Conservation (phyloP, 2,113 vertebrate genomes). For the Pontoporia blainvillei region DNA sequence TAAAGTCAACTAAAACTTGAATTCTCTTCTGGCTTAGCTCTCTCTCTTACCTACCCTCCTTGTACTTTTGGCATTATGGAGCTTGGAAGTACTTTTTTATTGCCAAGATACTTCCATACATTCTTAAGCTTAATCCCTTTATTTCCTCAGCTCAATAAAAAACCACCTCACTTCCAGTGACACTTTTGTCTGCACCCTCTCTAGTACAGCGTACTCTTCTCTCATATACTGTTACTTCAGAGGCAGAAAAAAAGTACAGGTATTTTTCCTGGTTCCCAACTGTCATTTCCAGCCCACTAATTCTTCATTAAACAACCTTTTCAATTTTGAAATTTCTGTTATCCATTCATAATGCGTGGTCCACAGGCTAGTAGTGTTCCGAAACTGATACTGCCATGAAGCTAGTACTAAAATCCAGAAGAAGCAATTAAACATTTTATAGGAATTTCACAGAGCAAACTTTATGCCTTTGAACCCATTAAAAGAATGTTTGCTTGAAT, state of each 20-base stretch:
- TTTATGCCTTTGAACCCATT: not conserved
- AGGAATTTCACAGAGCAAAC: not conserved
- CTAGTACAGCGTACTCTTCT: not conserved
- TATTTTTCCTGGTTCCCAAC: not conserved
- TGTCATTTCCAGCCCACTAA: not conserved
- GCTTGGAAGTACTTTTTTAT: not conserved
- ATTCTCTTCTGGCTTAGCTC: not conserved
- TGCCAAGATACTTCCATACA: not conserved
- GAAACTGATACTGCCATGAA: not conserved
- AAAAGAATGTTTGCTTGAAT: not conserved
- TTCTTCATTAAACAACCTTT: not conserved
- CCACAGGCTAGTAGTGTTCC: not conserved
- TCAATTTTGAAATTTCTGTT: constrained; percentile 18
- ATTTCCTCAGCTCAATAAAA: not conserved
- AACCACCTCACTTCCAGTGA: not conserved
- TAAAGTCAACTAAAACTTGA: not conserved
- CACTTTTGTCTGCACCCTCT: not conserved
- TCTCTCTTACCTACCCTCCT: not conserved
- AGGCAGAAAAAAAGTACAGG: not conserved
- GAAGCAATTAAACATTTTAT: not conserved
- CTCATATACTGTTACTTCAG: not conserved
- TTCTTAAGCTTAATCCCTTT: not conserved
- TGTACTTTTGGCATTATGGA: not conserved
- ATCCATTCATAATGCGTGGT: not conserved
- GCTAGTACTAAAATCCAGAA: not conserved